phyloP scores from a whole-genome alignment of 2,797 vertebrate genomes.

The Oreonectes daqikongensis region DNA sequence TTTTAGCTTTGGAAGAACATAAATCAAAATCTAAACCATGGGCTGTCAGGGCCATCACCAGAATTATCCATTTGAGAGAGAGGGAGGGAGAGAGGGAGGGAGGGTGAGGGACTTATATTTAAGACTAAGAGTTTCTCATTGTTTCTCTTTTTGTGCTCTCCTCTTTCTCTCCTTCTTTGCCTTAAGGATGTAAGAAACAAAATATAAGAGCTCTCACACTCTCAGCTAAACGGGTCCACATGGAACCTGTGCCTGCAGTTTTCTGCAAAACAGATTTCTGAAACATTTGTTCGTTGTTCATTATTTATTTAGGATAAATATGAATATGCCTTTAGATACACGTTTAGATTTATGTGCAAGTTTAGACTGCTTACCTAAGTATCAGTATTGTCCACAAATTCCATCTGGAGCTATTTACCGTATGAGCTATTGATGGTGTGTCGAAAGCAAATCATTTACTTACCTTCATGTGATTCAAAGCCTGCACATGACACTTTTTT shows the following conservation, averaged over 20 bases:
- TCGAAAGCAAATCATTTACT: too few species aligned
- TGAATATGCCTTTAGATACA: not conserved
- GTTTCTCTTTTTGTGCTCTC: conserved; percentile 42
- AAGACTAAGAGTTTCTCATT: conserved; percentile 53
- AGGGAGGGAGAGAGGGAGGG: conserved; percentile 46
- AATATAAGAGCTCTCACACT: not conserved
- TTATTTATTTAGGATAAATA: not conserved
- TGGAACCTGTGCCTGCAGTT: not conserved
- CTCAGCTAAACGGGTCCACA: not conserved
- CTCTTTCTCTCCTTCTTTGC: conserved; percentile 23
- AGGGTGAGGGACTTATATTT: conserved; percentile 71
- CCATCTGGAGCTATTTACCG: not conserved
- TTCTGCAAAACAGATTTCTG: not conserved
- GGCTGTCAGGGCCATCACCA: conserved; percentile 99
- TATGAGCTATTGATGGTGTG: conserved; percentile 56
- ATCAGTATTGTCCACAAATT: too few species aligned
- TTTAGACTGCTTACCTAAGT: too few species aligned
- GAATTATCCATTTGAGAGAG: conserved; percentile 99
- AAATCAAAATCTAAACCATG: conserved; percentile 99
- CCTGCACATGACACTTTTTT: too few species aligned
- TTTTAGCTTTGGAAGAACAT: conserved; percentile 99
- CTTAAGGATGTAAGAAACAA: conserved; percentile 59
- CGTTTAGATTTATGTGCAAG: not conserved
- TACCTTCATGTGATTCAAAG: too few species aligned
- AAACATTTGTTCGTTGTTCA: not conserved